phyloP scores from a whole-genome alignment of 1,140 invertebrate genomes.

The Harpegnathos saltator region DNA sequence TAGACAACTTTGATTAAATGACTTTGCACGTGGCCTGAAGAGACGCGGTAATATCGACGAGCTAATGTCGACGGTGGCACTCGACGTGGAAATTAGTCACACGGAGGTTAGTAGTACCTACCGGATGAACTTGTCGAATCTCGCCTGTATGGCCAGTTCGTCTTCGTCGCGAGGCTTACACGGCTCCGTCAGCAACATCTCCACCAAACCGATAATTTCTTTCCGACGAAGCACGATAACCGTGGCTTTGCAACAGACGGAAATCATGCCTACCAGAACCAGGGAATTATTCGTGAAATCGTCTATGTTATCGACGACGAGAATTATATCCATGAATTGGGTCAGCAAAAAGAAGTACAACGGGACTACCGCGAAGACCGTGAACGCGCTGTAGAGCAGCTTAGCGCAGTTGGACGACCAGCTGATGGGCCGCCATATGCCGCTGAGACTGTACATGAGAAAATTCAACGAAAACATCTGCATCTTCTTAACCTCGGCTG shows the following conservation, averaged over 20 bases:
- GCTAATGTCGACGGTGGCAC: too few relatives aligned
- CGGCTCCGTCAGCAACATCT: slow-evolving; percentile 13
- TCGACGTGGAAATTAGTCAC: neutral
- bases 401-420: slow-evolving; percentile 36
- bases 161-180: slow-evolving; percentile 10
- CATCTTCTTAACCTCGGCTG: slow-evolving; percentile 1
- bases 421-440: slow-evolving; percentile 46
- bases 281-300: slow-evolving; percentile 37
- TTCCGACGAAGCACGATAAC: slow-evolving; percentile 5
- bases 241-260: slow-evolving; percentile 43
- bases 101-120: neutral
- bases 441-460: slow-evolving; percentile 29
- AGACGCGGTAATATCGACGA: too few relatives aligned
- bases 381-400: slow-evolving; percentile 24
- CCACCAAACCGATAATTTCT: slow-evolving; percentile 1
- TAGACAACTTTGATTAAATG: too few relatives aligned
- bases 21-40: too few relatives aligned
- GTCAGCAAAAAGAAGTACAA: slow-evolving; percentile 26
- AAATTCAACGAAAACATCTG: slow-evolving; percentile 49
- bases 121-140: slow-evolving; percentile 50
- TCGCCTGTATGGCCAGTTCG: slow-evolving; percentile 16
- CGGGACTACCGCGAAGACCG: neutral
- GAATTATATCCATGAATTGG: slow-evolving; percentile 42
- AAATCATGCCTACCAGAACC: slow-evolving; percentile 5
- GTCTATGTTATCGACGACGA: slow-evolving; percentile 41